These are phyloP conservation scores for Python bivittatus DNA, from an alignment of 2,113 vertebrate genomes.

Conservation along the genomic window DNA sequence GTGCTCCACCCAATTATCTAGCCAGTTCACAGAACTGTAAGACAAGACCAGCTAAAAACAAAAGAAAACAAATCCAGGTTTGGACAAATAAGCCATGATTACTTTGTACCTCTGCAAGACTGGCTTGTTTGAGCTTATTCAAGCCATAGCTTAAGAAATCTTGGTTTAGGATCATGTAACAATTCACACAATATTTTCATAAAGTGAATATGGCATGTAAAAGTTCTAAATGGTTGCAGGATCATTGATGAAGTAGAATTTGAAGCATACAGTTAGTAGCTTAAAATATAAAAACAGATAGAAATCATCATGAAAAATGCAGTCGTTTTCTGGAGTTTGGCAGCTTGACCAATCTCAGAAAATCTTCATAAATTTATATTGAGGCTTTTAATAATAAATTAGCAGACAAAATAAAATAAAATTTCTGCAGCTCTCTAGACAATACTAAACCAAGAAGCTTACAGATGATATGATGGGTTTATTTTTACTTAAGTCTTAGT, in stretches of 20 bases:
- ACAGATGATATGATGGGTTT: not conserved
- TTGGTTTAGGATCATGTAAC: not conserved
- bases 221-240: not conserved
- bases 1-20: not conserved
- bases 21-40: not conserved
- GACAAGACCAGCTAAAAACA: not conserved
- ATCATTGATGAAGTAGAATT: not conserved
- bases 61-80: not conserved
- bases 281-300: not conserved
- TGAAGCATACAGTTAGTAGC: not conserved
- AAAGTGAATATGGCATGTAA: not conserved
- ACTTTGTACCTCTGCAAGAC: not conserved
- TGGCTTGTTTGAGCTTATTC: not conserved
- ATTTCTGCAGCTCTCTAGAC: not conserved
- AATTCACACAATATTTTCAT: not conserved
- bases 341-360: not conserved
- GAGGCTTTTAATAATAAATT: not conserved
- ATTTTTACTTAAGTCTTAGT: not conserved
- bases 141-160: not conserved
- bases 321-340: not conserved
- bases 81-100: not conserved
- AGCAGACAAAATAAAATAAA: not conserved
- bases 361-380: not conserved
- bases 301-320: not conserved
- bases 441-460: not conserved